These are phyloP conservation scores for Xestia c-nigrum DNA, from an alignment of 2,888 invertebrate species.

Conservation along the genomic window DNA sequence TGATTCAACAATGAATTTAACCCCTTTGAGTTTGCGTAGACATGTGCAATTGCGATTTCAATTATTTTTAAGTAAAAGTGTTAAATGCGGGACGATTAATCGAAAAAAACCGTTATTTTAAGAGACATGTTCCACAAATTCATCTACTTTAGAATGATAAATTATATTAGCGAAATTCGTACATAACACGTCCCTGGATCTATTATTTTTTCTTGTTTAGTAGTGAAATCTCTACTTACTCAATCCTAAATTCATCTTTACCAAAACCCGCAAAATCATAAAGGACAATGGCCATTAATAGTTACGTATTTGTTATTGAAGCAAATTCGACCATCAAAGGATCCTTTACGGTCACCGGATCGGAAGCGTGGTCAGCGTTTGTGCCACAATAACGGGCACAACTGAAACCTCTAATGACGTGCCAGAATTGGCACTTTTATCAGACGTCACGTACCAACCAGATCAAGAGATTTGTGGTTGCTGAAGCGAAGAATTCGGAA, in stretches of 20 bases:
- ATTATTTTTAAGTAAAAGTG: slow-evolving; percentile 57
- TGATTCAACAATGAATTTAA: slow-evolving; percentile 75
- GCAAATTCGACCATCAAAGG: slow-evolving; percentile 77
- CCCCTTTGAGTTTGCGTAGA: slow-evolving; percentile 83
- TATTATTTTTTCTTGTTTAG: not conserved
- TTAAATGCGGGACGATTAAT: slow-evolving; percentile 34
- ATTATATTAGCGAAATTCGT: not conserved
- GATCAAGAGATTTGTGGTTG: slow-evolving; percentile 70
- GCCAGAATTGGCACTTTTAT: slow-evolving; percentile 85
- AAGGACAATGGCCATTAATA: slow-evolving; percentile 55
- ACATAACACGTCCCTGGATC: not conserved
- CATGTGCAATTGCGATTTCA: slow-evolving; percentile 81
- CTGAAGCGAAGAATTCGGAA: slow-evolving; percentile 51
- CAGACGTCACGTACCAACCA: slow-evolving; percentile 79
- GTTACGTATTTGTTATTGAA: slow-evolving; percentile 62
- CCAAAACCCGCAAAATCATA: slow-evolving; percentile 39
- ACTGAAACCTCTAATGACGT: slow-evolving; percentile 77
- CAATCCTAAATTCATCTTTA: slow-evolving; percentile 41
- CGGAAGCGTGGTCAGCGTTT: slow-evolving; percentile 84
- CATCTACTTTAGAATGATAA: not conserved
- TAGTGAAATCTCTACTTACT: not conserved
- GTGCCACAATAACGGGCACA: slow-evolving; percentile 53
- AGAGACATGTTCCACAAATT: not conserved
- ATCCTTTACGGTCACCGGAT: slow-evolving; percentile 76
- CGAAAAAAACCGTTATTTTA: not conserved